Evolutionary conservation across 2,888 invertebrate species (phyloP), one percentile per base, ranked within the genome.

Genomic region (Callyntrura sp.): DNA sequence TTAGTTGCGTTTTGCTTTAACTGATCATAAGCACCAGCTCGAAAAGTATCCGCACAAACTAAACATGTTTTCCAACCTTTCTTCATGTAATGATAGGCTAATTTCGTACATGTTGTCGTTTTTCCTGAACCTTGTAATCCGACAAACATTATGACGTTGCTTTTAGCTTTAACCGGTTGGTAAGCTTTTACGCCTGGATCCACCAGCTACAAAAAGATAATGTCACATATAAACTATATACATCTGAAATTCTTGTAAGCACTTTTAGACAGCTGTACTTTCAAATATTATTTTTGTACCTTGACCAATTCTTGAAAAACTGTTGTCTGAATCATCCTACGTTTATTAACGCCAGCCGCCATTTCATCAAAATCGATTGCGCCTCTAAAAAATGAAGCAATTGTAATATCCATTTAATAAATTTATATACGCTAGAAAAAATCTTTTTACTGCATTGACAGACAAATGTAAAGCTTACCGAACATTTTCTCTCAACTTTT

Each of bases 361-460:
- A 99, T 99, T 94, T 99, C 99, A 94, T 99, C 99, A 95, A 99
- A 99, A 95, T 99, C 99, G 94, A 99, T 99, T 92, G 98, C 98
- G 73, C 97, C 96, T 88, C 98, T 95, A 55, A 48, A 85, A 90
- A 35, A 25, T n/a, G n/a, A n/a, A n/a, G n/a, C n/a, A n/a, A 20
- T 14, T 48, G 25, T 62, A 35, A 14, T n/a, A 12, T 60, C 17
- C 55, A 43, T 73, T 12, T 17, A n/a, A n/a, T n/a, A n/a, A n/a
- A n/a, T n/a, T n/a, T n/a, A n/a, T n/a, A n/a, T n/a, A n/a, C n/a
- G n/a, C n/a, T n/a, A n/a, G n/a, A n/a, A n/a, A n/a, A n/a, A n/a
- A n/a, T n/a, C n/a, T n/a, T n/a, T n/a, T 94, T 23, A 51, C 9
- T 25, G 28, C 20, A 48, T 73, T 73, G n/a, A n/a, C n/a, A n/a